Base-by-base conservation (phyloP, 2,888 invertebrate species). In the Platycheirus rosarum region DNA sequence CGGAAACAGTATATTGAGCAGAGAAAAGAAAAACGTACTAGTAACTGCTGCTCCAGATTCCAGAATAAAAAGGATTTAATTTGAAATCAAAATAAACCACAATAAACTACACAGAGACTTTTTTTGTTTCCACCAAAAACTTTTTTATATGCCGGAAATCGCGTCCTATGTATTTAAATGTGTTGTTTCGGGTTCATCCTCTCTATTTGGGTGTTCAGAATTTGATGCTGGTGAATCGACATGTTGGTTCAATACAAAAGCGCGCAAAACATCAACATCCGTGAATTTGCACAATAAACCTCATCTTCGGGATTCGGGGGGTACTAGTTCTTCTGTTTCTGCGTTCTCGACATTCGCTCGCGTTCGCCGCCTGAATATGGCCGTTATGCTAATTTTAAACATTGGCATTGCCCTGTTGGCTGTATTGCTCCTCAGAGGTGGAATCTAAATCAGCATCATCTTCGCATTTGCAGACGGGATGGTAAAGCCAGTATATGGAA, bases 311-410 rank as follows among this genome's bases (percentile, higher is more conserved):
- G n/a, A n/a, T n/a, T n/a, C 9, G 23, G 14, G 53, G 14, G 16
- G 42, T 32, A n/a, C n/a, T n/a, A n/a, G n/a, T n/a, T n/a, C n/a
- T 60, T 32, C 13, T 32, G 32, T 32, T 51, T 29, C 16, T 29
- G 14, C 14, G 16, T 49, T 20, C 44, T 68, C 35, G 53, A 48
- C 11, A 48, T 3, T 6, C 26, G 26, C 48, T 65, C 29, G 37
- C 9, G 14, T 23, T 49, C 14, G 55, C 7, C 16, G 7, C n/a
- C 51, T 37, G 73, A 53, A 62, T 68, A 51, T 73, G 18, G 51
- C 48, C 55, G 35, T 62, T 76, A 70, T 76, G 63, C 63, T 70
- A 70, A 70, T 76, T 70, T 76, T 76, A 76, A 48, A 70, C 23
- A 70, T 70, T 76, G 63, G 44, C 51, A 46, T 32, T 53, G 32